Percentiles rank a stretch among this genome's conserved stretches.
Conservation (phyloP, 2,113 vertebrate species). For the Uria lomvia region DNA sequence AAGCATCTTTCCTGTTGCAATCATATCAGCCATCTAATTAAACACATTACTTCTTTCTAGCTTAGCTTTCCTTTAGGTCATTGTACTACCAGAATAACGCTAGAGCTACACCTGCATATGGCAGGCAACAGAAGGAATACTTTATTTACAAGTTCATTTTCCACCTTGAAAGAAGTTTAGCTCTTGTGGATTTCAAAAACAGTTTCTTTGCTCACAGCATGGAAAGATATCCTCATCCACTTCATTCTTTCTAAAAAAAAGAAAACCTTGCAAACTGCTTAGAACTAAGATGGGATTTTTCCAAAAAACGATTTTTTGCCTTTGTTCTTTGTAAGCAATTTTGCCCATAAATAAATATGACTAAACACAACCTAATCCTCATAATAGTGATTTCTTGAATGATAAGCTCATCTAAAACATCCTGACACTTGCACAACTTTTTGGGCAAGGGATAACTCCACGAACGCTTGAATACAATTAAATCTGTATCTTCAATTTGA, state of each 20-base stretch:
- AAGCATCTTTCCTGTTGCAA: background rate
- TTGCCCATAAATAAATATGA: background rate
- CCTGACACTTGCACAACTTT: background rate
- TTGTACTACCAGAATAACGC: background rate
- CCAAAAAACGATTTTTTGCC: rapidly evolving
- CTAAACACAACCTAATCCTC: rapidly evolving
- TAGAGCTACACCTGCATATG: background rate
- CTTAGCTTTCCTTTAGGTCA: background rate
- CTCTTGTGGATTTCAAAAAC: background rate
- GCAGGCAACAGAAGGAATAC: background rate
- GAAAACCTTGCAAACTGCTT: background rate
- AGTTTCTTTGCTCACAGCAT: background rate
- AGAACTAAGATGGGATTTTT: background rate
- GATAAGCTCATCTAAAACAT: background rate
- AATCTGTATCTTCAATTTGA: background rate
- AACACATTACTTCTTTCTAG: background rate
- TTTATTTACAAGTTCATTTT: background rate
- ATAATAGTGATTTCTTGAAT: background rate
- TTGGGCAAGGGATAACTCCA: background rate
- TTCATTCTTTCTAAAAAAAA: background rate
- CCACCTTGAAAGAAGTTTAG: background rate
- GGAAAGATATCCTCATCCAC: background rate
- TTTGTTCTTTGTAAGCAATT: background rate
- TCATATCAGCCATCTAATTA: background rate
- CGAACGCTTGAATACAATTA: background rate